Evolutionary conservation across 2,797 vertebrate genomes (phyloP), one percentile per base, ranked within the genome.

Genomic region (Diplodus sargus): DNA sequence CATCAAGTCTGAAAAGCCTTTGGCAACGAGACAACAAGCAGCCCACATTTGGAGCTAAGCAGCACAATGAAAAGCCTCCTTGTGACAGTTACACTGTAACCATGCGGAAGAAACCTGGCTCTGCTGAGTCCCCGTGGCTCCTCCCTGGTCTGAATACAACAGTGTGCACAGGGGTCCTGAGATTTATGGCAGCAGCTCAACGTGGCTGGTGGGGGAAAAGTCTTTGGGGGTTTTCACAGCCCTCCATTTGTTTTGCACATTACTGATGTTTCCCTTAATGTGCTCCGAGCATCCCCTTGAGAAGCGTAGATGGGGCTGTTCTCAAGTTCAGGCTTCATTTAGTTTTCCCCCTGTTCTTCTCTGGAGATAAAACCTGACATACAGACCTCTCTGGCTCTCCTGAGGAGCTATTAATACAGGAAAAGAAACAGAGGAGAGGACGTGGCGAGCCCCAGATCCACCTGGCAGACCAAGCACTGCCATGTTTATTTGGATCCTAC

Each of bases 161-260:
- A 49, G 76, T 74, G 81, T 90, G 86, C 89, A 91, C 89, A 90
- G 82, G 85, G 92, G 93, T 94, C 88, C 84, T 53, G 89, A 95
- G 95, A 95, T 95, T 95, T 95, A 96, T 96, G 92, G 93, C 88
- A 68, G 74, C 74, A 66, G 87, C 91, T 89, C 91, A 89, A 79
- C 74, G 65, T 90, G 74, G 93, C 91, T 91, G 83, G 85, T 81
- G 79, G 88, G 85, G 81, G 75, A 69, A 34, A 82, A 88, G 88
- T 92, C 94, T 93, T 93, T 75, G 18, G 94, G 94, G 94, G 86
- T 83, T 92, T 94, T 87, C 87, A 82, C 91, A 92, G 89, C 90
- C 90, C 81, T 92, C 90, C 91, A 94, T 95, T 95, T 96, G 94
- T 95, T 95, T 95, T 95, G 92, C 93, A 93, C 94, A 93, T 95